Percentiles rank a stretch among this genome's conserved stretches.
Evolutionary conservation across 2,797 vertebrate genomes (phyloP).

Genomic region (Spheniscus humboldti): DNA sequence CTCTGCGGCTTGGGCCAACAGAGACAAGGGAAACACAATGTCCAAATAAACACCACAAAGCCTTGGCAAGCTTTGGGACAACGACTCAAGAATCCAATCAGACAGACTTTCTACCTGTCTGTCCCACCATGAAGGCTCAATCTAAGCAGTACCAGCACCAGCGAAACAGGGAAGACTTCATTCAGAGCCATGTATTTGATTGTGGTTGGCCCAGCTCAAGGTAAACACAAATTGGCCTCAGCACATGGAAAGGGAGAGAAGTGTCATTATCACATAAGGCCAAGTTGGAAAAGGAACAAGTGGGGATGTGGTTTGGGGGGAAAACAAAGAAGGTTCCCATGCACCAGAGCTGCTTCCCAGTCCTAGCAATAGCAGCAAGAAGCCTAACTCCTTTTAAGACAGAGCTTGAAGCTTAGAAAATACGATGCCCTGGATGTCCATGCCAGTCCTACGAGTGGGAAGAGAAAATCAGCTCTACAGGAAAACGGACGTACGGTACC

Average conservation of each 20-base stretch:
- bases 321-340: background rate
- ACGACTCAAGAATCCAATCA: background rate
- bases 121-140: background rate
- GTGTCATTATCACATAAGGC: background rate
- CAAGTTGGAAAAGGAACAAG: background rate
- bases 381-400: background rate
- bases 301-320: background rate
- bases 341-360: background rate
- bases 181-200: fast-evolving
- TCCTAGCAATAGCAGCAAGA: background rate
- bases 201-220: background rate
- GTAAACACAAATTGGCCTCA: background rate
- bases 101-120: background rate
- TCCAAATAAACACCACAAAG: background rate
- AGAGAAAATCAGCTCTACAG: slow-evolving; percentile 31
- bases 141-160: background rate
- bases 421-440: background rate
- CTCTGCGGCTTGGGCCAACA: background rate
- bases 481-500: background rate
- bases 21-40: background rate
- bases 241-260: background rate
- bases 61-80: background rate
- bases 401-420: background rate
- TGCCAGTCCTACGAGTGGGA: background rate
- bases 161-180: background rate